Conservation (phyloP, 2,797 vertebrate species). For the Gallinago nigripennis region DNA sequence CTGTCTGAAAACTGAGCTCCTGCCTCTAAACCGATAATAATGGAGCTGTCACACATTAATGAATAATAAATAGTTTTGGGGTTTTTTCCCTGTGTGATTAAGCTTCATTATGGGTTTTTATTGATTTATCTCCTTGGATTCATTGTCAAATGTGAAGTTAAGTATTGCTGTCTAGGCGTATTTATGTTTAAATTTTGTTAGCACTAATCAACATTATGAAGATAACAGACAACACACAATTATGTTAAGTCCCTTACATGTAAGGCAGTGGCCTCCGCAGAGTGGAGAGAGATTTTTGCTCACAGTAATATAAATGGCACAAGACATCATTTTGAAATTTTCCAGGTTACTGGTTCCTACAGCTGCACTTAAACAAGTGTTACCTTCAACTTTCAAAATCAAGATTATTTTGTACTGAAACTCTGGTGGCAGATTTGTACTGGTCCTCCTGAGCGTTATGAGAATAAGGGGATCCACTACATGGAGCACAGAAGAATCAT, state of each 20-base stretch:
- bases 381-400: background rate
- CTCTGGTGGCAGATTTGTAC: background rate
- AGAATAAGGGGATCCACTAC: background rate
- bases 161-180: background rate
- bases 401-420: background rate
- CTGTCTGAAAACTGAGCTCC: constrained; percentile 35
- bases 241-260: background rate
- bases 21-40: constrained; percentile 50
- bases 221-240: constrained; percentile 12
- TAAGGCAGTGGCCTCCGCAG: background rate
- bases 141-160: constrained; percentile 41
- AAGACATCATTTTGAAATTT: background rate
- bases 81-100: constrained; percentile 22
- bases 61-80: constrained; percentile 48
- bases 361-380: background rate
- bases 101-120: constrained; percentile 44
- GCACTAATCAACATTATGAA: constrained; percentile 38
- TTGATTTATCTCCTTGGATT: constrained; percentile 47
- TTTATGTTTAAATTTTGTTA: constrained; percentile 47
- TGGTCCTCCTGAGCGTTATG: background rate
- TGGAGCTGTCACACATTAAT: constrained; percentile 57
- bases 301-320: background rate
- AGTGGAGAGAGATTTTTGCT: background rate
- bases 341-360: background rate
- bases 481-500: background rate